These are phyloP conservation scores for Peribatodes rhomboidaria DNA, from an alignment of 2,888 invertebrate genomes.

Conservation along the genomic window DNA sequence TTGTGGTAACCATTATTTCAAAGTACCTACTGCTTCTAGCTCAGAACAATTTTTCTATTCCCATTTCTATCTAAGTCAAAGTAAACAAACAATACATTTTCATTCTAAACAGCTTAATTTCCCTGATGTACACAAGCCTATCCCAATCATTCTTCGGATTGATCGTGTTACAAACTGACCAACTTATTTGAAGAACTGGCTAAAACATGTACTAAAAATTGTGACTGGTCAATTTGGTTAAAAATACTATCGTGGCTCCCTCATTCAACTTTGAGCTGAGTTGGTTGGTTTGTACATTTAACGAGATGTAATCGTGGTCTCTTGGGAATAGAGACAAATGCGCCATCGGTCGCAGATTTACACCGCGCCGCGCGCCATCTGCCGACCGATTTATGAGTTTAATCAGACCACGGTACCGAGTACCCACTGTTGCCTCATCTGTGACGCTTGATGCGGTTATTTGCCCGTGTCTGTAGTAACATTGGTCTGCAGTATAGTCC, in stretches of 20 bases:
- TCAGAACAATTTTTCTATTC: no score
- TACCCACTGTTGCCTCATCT: constrained; percentile 16
- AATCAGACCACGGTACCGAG: constrained; percentile 66
- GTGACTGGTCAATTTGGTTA: not conserved
- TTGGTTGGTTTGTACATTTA: constrained; percentile 49
- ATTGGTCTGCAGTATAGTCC: no score
- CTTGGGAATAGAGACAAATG: constrained; percentile 81
- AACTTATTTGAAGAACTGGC: not conserved
- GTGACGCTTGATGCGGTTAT: constrained; percentile 13
- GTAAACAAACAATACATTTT: constrained; percentile 12
- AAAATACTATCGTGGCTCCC: constrained; percentile 2
- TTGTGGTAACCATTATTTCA: no score
- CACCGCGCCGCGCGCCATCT: constrained; percentile 78
- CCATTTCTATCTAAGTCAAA: not conserved
- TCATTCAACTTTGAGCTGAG: not conserved
- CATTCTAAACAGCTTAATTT: constrained; percentile 27
- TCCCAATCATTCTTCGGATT: constrained; percentile 49
- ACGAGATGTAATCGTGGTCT: constrained; percentile 63
- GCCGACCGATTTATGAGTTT: constrained; percentile 84
- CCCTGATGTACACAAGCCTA: constrained; percentile 19
- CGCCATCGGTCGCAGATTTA: constrained; percentile 82
- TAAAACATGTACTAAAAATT: not conserved
- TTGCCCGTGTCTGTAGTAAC: not conserved
- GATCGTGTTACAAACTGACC: constrained; percentile 50
- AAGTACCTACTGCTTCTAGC: no score